phyloP scores from a whole-genome alignment of 1,140 invertebrate genomes.

The Ceratina calcarata region DNA sequence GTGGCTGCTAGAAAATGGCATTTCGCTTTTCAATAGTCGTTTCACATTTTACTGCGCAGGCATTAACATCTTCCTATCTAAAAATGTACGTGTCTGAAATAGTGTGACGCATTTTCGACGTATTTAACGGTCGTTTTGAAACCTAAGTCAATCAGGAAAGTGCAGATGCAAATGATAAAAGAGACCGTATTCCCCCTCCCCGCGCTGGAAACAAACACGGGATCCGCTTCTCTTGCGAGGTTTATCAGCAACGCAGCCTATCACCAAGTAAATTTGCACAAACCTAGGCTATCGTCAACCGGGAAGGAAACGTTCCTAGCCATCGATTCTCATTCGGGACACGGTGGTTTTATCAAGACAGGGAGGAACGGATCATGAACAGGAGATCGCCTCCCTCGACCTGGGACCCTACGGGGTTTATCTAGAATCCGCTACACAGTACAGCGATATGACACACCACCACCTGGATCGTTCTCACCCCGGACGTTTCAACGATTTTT shows the following conservation, averaged over 20 bases:
- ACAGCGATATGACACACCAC: slow-evolving; percentile 11
- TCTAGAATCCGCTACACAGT: neutral
- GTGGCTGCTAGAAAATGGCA: too few species aligned
- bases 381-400: slow-evolving; percentile 1
- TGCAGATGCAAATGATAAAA: neutral
- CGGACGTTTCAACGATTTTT: slow-evolving; percentile 32
- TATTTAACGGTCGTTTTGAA: neutral
- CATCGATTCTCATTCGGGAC: slow-evolving; percentile 4
- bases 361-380: neutral
- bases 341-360: slow-evolving; percentile 7
- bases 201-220: neutral
- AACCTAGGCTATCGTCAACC: slow-evolving; percentile 8
- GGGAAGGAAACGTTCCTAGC: slow-evolving; percentile 3
- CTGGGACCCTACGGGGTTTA: neutral
- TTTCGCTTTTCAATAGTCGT: too few species aligned
- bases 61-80: too few species aligned
- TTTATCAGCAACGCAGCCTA: slow-evolving; percentile 6
- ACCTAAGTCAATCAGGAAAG: neutral
- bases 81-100: too few species aligned
- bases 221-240: neutral
- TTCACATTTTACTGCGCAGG: too few species aligned
- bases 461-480: neutral
- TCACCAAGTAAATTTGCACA: slow-evolving; percentile 27
- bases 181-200: neutral
- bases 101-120: too few species aligned